Evolutionary conservation across 2,888 invertebrate species (phyloP), one percentile per base, ranked within the genome.

Genomic region (Aspidapion aeneum): DNA sequence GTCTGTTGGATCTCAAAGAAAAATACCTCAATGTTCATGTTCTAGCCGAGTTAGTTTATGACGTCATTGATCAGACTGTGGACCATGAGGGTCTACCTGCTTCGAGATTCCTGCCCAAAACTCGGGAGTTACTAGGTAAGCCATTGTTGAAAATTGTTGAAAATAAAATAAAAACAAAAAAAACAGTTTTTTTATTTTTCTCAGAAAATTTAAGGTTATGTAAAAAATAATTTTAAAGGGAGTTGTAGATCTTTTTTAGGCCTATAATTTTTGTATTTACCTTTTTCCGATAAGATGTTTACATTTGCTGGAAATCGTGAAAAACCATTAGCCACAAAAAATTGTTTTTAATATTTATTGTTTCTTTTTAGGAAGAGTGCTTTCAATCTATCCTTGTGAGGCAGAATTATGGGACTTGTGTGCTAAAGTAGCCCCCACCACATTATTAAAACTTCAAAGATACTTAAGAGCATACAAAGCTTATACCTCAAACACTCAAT

Each of bases 371-470:
- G 93, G 91, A 1, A 82, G 91, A 71, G 82, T 94, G 18, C 90
- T 90, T 1, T 83, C 88, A 0, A 73, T 84, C n/a, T 83, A 87
- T 72, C 85, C 86, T 57, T 89, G 87, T 69, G 88, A 90, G 73
- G 86, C 90, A 0, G 85, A 87, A 63, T 77, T 95, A 3, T 96
- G 96, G 96, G 87, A 89, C 73, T 76, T 93, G 64, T 94, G 96
- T 72, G 90, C 93, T 0, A 83, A 89, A 70, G 77, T 93, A 64
- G 87, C 89, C 19, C 82, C 86, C 0, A 84, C 85, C 0, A 80
- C 83, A 17, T 74, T 87, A 20, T 78, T 87, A 21, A 84, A 83
- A 70, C 86, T 86, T 0, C 91, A 93, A 73, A 87, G 90, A 64
- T 82, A 94, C 18, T 88, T 93, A 68, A 88, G 90, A 75, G 90